Percentiles rank a stretch among this genome's conserved stretches.
Conservation (phyloP, 2,888 invertebrate genomes). For the Drosophila formosana region DNA sequence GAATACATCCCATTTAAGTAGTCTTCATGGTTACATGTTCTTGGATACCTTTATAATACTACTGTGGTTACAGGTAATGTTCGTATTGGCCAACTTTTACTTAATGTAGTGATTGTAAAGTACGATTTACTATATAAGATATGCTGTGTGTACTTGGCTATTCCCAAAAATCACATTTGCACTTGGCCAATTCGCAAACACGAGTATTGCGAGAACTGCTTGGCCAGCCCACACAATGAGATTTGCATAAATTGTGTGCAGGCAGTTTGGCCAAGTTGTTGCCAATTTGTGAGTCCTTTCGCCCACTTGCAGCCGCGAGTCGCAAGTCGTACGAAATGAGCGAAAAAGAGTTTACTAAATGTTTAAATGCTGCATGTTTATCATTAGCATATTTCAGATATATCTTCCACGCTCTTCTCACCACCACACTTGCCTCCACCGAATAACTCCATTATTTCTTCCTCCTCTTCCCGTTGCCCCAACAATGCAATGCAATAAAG, state of each 20-base stretch:
- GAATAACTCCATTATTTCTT: background rate
- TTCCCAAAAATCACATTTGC: background rate
- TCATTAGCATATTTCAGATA: constrained; percentile 62
- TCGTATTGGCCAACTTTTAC: background rate
- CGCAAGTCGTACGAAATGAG: background rate
- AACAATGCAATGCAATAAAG: constrained; percentile 21
- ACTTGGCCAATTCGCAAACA: background rate
- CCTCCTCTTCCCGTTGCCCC: background rate
- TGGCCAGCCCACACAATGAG: constrained; percentile 26
- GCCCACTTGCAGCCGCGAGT: constrained; percentile 30
- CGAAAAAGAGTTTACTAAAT: constrained; percentile 22
- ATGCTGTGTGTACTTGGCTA: background rate
- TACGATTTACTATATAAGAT: background rate
- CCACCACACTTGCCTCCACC: background rate
- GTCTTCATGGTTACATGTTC: too few relatives aligned
- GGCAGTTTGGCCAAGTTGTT: constrained; percentile 19
- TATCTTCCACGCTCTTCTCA: background rate
- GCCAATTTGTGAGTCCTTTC: constrained; percentile 46
- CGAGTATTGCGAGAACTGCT: constrained; percentile 3
- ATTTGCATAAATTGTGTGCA: constrained; percentile 45
- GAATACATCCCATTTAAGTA: too few relatives aligned
- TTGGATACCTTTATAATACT: too few relatives aligned
- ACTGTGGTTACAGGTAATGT: too few relatives aligned
- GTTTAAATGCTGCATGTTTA: constrained; percentile 46
- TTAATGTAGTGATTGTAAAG: background rate